Evolutionary conservation across 2,797 vertebrate species (phyloP), one percentile per base, ranked within the genome.

Genomic region (Gambelia wislizenii): DNA sequence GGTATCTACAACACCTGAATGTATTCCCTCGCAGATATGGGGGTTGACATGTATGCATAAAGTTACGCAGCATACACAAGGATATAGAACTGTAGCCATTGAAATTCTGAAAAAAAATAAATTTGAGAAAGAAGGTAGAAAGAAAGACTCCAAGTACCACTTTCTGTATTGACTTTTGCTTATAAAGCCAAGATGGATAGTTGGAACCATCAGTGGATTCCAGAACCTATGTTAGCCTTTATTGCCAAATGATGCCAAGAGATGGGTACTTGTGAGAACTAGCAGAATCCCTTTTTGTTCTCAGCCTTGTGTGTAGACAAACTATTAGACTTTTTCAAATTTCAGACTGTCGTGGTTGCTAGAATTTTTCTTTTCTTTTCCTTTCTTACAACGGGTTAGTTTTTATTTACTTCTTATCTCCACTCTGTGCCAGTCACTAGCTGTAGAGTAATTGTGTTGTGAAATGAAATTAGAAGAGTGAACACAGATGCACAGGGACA

Each of bases 281-380:
- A 56, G 61, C 89, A 76, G 69, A 82, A 86, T 70, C 56, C 44
- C 54, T 44, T 61, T 76, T 67, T 82, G 78, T 75, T 89, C 70
- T 54, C 70, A 86, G 54, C 69, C 56, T 42, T 18, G 3, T 12
- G 27, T 14, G 0, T 56, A 83, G 77, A 1, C 14, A 77, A 83
- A 54, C 30, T 84, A 88, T 72, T 83, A 49, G 84, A 88, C 79
- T 67, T 89, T 64, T 84, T 87, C 61, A 75, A 12, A 84, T 83
- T 78, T 72, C 72, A 88, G 33, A 80, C 42, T 80, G 69, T 25
- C 74, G 52, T 0, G 30, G 70, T 61, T 91, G 5, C 30, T n/a
- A 52, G 47, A 47, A 0, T 0, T 69, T 61, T 18, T 87, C 36
- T 85, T 12, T 47, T 85, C n/a, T 36, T 36, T n/a, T n/a, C n/a